A percentile compares a stretch with the other conserved stretches of the same genome.
These are phyloP conservation scores for Apostichopus japonicus DNA, from an alignment of 35 echinoderm and acorn worm genomes.

Conservation along the genomic window DNA sequence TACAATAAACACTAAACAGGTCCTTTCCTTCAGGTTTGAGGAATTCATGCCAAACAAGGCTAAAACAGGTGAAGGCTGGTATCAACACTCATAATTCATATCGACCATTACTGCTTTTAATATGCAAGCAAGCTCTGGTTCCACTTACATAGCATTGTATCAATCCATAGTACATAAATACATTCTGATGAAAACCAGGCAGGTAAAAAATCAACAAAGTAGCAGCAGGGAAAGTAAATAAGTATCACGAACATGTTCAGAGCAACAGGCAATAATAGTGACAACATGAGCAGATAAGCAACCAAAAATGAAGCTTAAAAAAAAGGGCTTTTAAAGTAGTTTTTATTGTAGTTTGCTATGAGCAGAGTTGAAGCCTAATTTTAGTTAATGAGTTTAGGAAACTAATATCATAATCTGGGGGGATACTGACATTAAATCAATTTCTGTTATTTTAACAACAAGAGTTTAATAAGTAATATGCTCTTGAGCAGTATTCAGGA, in stretches of 20 bases:
- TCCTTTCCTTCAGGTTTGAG: neutral
- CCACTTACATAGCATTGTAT: neutral
- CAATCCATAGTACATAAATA: slow-evolving; percentile 1
- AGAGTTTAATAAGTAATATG: too few relatives aligned
- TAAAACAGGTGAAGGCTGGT: neutral
- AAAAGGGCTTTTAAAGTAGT: too few relatives aligned
- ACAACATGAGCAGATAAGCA: too few relatives aligned
- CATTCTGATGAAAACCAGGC: neutral
- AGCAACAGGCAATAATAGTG: too few relatives aligned
- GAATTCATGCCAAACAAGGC: slow-evolving; percentile 6
- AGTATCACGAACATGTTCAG: neutral
- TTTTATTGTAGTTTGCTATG: too few relatives aligned
- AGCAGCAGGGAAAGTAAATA: neutral
- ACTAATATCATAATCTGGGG: too few relatives aligned
- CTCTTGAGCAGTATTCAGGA: too few relatives aligned
- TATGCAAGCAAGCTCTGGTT: neutral
- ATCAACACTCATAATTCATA: slow-evolving; percentile 16
- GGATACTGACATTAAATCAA: too few relatives aligned
- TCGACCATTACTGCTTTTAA: neutral
- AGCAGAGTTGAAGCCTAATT: too few relatives aligned
- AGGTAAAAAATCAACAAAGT: neutral
- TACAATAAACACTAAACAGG: neutral
- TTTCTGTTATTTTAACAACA: too few relatives aligned
- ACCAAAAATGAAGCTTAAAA: too few relatives aligned
- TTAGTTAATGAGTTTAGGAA: too few relatives aligned